Evolutionary conservation across 2,113 vertebrate species (phyloP), one percentile per base, ranked within the genome.

Genomic region (Anarhynchus alexandrinus): DNA sequence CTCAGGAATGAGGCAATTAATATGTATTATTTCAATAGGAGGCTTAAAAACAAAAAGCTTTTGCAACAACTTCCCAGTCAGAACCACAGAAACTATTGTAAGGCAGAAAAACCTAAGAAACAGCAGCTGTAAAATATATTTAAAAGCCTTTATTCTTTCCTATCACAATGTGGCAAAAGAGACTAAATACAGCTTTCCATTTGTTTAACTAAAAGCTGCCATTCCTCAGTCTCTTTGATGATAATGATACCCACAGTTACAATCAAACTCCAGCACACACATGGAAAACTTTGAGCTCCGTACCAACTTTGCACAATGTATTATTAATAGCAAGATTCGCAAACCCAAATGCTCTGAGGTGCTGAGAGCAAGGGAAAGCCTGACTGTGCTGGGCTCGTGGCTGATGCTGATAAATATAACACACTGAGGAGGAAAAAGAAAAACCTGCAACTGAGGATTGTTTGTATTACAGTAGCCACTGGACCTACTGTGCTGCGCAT

Each of bases 161-260:
- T 95, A 97, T 98, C 91, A 97, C 96, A 97, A 93, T 97, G 97
- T 96, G 97, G 97, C 96, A 97, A 94, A 97, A 97, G 86, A 96
- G 64, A 90, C 96, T 98, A 98, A 98, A 96, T 96, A 96, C 96
- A 97, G 97, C 93, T 98, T 98, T 97, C 95, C 96, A 65, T 97
- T 98, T 97, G 96, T 98, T 98, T 98, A 97, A 97, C 95, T 96
- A 92, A 97, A 97, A 98, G 96, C 98, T 98, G 97, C 97, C 97
- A 97, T 97, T 97, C 92, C 94, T 96, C 96, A 84, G 78, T 94
- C 93, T 97, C 88, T 78, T 88, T 95, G 94, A 93, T 95, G 96
- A 97, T 90, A 97, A 97, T 94, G 95, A 97, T 97, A 96, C 94
- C 73, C 59, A 57, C 70, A 91, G 93, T 97, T 96, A 97, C 96